Evolutionary conservation across 2,888 invertebrate genomes (phyloP).

Genomic region (Chydorus sphaericus): DNA sequence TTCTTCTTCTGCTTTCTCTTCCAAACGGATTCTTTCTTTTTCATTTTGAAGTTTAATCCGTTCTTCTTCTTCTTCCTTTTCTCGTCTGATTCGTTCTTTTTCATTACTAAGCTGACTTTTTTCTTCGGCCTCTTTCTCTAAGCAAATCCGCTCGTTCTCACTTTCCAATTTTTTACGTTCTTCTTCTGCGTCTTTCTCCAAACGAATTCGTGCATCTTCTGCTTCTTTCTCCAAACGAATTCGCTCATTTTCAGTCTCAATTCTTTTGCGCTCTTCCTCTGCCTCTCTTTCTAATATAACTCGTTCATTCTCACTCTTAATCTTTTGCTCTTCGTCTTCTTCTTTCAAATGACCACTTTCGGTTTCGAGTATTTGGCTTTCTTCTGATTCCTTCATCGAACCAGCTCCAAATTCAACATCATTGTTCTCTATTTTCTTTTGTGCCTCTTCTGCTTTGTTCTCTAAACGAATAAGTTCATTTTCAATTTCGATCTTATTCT

Average conservation of each 20-base stretch:
- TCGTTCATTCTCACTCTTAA: too few species aligned
- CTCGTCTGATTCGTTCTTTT: not conserved
- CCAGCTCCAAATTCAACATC: too few species aligned
- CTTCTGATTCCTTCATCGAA: too few species aligned
- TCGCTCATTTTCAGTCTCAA: not conserved
- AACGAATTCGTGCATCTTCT: not conserved
- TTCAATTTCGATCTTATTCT: not conserved
- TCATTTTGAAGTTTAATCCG: not conserved
- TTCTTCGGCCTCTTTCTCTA: not conserved
- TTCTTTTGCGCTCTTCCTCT: not conserved
- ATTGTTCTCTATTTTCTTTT: too few species aligned
- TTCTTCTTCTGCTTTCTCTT: conserved; percentile 12
- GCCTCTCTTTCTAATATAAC: not conserved
- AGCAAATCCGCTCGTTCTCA: not conserved
- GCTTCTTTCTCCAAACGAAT: not conserved
- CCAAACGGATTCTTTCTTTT: too few species aligned
- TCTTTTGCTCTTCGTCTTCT: conserved; percentile 10
- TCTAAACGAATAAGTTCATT: not conserved
- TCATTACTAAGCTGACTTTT: not conserved
- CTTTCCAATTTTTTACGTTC: not conserved
- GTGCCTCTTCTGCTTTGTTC: not conserved
- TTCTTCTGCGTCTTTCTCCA: not conserved
- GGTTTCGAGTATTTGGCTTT: not conserved
- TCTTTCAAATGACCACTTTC: not conserved
- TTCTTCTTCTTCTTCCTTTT: conserved; percentile 6